Base-by-base conservation (phyloP, 2,797 vertebrate genomes). In the Pogoniulus pusillus region DNA sequence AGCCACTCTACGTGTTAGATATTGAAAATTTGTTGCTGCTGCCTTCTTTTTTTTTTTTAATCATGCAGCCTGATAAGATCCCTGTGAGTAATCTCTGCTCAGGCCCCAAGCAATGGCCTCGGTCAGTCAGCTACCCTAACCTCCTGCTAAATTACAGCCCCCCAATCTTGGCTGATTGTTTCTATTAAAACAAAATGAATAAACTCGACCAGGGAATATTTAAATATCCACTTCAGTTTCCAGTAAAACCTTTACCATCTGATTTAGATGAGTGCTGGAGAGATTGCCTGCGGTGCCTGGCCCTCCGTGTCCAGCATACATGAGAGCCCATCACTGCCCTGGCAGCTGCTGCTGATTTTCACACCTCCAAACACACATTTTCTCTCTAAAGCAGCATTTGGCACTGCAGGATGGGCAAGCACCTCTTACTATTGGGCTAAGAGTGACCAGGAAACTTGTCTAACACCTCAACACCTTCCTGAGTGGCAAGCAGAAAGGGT, bases 181-280 rank as follows among this genome's bases (percentile, higher is more conserved):
- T 97, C 97, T 97, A 97, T 98, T 97, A 97, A 94, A 97, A 96
- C 96, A 96, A 93, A 97, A 94, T 35, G 7, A 90, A 92, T 87
- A 93, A 91, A 96, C 34, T 70, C 84, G 93, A 93, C 84, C 55
- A 7, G 32, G 49, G 96, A 97, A 95, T 96, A 97, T 97, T 98
- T 97, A 96, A 98, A 97, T 96, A 97, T 92, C 94, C 95, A 94
- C 92, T 91, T 94, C 94, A 96, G 91, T 97, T 97, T 95, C 94
- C 91, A 97, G 93, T 94, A 96, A 97, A 98, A 93, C 92, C 92
- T 97, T 96, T 95, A 74, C 57, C 73, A 81, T 27, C 77, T 96
- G 96, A 97, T 98, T 98, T 97, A 98, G 96, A 92, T 45, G 76
- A 97, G 96, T 96, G 88, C 97, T 95, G 93, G 96, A 97, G 93